These are phyloP conservation scores for Diploscapter pachys DNA, from an alignment of 1,140 invertebrate species.

Conservation along the genomic window DNA sequence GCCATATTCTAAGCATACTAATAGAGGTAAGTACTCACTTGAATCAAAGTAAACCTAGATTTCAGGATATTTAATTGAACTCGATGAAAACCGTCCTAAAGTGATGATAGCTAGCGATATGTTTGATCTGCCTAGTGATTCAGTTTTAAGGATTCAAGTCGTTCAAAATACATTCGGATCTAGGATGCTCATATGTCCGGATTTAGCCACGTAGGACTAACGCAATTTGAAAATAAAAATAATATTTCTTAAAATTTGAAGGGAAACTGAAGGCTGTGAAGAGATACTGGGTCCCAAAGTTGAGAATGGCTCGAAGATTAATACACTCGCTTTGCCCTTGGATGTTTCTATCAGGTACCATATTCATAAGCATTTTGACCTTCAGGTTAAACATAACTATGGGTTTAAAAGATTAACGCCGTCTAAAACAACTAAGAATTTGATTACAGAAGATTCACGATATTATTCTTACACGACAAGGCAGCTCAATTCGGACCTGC, in stretches of 20 bases:
- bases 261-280: slow-evolving; percentile 20
- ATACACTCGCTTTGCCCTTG: slow-evolving; percentile 22
- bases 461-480: slow-evolving; percentile 31
- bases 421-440: neutral
- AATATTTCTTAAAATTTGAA: neutral
- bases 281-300: slow-evolving; percentile 32
- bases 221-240: neutral
- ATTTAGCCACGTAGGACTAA: slow-evolving; percentile 22
- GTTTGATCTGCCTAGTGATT: slow-evolving; percentile 25
- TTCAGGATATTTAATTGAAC: slow-evolving; percentile 10
- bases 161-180: slow-evolving; percentile 30
- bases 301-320: slow-evolving; percentile 11
- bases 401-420: no score
- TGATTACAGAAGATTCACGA: slow-evolving; percentile 18
- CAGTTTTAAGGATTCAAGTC: slow-evolving; percentile 19
- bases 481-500: slow-evolving; percentile 29
- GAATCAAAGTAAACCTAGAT: neutral
- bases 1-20: no score
- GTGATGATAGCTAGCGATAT: neutral
- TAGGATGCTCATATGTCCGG: slow-evolving; percentile 30
- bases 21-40: slow-evolving; percentile 18
- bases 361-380: no score
- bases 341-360: neutral
- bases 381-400: no score
- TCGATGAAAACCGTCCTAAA: slow-evolving; percentile 18